Conservation (phyloP, 2,888 invertebrate species). For the Spialia ferax region DNA sequence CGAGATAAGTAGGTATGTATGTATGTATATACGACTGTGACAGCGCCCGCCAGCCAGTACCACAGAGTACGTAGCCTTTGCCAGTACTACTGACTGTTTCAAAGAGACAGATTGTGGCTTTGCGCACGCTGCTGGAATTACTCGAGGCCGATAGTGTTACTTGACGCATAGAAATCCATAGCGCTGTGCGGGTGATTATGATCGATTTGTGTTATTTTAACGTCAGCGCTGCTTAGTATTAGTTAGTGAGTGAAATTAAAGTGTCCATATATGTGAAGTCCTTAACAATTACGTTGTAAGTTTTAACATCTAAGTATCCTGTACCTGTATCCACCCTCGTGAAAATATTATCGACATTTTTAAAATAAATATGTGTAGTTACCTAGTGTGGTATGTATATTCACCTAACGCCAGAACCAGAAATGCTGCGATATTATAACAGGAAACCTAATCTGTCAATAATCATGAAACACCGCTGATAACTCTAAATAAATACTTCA, state of each 20-base stretch:
- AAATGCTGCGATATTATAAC: slow-evolving; percentile 16
- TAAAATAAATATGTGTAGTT: slow-evolving; percentile 67
- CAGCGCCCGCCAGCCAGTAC: slow-evolving; percentile 70
- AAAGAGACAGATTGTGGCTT: slow-evolving; percentile 48
- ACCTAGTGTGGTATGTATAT: slow-evolving; percentile 42
- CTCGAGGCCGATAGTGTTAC: slow-evolving; percentile 73
- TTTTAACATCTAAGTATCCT: slow-evolving; percentile 58
- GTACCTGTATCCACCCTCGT: slow-evolving; percentile 55
- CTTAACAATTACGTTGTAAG: slow-evolving; percentile 62
- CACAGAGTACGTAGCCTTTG: too few species aligned
- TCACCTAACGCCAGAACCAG: not conserved
- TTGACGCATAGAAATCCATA: slow-evolving; percentile 61
- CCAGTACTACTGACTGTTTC: slow-evolving; percentile 58
- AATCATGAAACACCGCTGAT: slow-evolving; percentile 11
- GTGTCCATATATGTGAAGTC: slow-evolving; percentile 50
- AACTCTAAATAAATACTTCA: slow-evolving; percentile 42
- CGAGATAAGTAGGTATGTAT: slow-evolving; percentile 53
- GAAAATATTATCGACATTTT: slow-evolving; percentile 55
- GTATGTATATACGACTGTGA: slow-evolving; percentile 70
- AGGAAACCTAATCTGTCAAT: slow-evolving; percentile 6
- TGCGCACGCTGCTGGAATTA: slow-evolving; percentile 75
- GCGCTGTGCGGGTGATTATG: slow-evolving; percentile 66
- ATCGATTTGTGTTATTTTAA: slow-evolving; percentile 62
- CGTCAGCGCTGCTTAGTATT: slow-evolving; percentile 54
- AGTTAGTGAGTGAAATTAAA: slow-evolving; percentile 50